Evolutionary conservation across 2,888 invertebrate genomes (phyloP).

Genomic region (Phyllotreta cruciferae): DNA sequence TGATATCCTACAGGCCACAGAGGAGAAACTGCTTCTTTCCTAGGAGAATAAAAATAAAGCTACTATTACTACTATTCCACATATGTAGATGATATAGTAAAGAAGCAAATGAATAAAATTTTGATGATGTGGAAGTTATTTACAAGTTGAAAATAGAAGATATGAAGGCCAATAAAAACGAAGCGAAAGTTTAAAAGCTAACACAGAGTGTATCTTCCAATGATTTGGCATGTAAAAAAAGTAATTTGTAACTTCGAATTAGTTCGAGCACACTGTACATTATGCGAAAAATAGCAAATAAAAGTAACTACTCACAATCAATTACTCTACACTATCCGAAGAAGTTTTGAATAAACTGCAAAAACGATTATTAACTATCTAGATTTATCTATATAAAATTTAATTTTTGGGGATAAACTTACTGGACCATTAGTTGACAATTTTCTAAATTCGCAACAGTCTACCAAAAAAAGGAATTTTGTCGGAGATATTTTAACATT

Average conservation of each 20-base stretch:
- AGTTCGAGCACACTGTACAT: neutral
- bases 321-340: conserved; percentile 1
- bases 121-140: neutral
- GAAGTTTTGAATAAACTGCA: conserved; percentile 4
- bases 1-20: conserved; percentile 1
- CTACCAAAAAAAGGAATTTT: conserved; percentile 2
- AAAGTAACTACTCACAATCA: conserved; percentile 5
- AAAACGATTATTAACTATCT: neutral
- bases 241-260: no score
- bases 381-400: no score
- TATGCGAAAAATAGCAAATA: neutral
- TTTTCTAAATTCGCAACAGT: neutral
- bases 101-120: neutral
- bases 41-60: conserved; percentile 2
- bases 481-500: conserved; percentile 7
- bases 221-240: no score
- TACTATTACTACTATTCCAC: neutral
- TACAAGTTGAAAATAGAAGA: conserved; percentile 1
- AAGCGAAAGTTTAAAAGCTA: no score
- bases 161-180: neutral
- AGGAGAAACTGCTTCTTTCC: conserved; percentile 6
- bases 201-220: no score
- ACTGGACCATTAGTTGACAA: neutral
- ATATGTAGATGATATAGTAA: neutral
- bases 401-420: no score